phyloP scores from a whole-genome alignment of 2,797 vertebrate species.

The Smutsia gigantea region DNA sequence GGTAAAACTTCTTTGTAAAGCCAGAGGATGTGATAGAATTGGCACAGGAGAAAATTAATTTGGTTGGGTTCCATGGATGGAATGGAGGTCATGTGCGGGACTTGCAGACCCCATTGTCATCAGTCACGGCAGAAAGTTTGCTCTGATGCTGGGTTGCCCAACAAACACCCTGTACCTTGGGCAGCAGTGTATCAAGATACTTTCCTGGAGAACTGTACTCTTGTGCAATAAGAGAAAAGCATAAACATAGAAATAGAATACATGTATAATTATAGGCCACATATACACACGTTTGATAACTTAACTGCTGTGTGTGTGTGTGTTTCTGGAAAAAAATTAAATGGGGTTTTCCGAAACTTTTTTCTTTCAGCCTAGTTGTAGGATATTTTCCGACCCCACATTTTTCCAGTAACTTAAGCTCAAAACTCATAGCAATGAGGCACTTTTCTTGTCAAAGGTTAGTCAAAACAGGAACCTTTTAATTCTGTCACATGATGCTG shows the following conservation, averaged over 20 bases:
- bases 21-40: constrained; percentile 73
- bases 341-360: constrained; percentile 71
- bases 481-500: constrained; percentile 20
- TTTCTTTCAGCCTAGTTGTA: constrained; percentile 54
- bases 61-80: constrained; percentile 69
- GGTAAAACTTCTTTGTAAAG: constrained; percentile 70
- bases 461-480: constrained; percentile 64
- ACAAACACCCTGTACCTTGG: rapidly evolving
- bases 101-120: constrained; percentile 57
- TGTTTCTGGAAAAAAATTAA: constrained; percentile 67
- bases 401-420: constrained; percentile 58
- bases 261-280: neutral
- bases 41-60: constrained; percentile 76
- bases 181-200: neutral
- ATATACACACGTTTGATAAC: neutral
- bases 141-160: neutral
- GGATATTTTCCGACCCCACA: constrained; percentile 78
- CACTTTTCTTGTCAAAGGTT: constrained; percentile 64
- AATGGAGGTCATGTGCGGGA: neutral
- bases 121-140: constrained; percentile 9
- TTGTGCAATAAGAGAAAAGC: neutral
- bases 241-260: neutral
- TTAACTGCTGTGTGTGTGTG: neutral
- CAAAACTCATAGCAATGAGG: neutral
- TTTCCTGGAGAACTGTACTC: neutral